Percentiles rank a stretch among this genome's conserved stretches.
Evolutionary conservation across 2,888 invertebrate species (phyloP).

Genomic region (Sminthurinus aureus): DNA sequence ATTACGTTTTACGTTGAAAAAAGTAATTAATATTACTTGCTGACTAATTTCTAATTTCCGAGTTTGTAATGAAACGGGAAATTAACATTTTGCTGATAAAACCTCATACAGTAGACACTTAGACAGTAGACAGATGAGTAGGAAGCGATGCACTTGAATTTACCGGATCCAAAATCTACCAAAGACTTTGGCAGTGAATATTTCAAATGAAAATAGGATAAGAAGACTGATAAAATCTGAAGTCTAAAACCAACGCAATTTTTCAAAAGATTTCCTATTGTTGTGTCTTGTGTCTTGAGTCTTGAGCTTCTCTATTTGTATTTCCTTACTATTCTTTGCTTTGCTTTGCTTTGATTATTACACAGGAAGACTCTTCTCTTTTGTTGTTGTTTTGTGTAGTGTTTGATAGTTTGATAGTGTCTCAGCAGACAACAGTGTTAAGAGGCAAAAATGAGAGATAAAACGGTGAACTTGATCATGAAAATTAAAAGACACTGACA

Average conservation of each 20-base stretch:
- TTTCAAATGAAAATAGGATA: too few relatives aligned
- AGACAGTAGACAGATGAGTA: too few relatives aligned
- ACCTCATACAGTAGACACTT: too few relatives aligned
- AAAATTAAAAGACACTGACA: background rate
- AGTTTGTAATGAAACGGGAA: too few relatives aligned
- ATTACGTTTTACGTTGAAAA: too few relatives aligned
- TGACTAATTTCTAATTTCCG: too few relatives aligned
- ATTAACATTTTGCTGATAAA: too few relatives aligned
- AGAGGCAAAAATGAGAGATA: background rate
- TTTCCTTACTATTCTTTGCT: background rate
- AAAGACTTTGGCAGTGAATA: too few relatives aligned
- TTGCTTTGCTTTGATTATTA: background rate
- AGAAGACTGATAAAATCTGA: background rate
- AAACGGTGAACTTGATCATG: background rate
- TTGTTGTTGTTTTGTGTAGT: background rate
- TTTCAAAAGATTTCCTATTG: background rate
- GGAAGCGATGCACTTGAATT: too few relatives aligned
- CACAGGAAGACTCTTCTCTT: background rate
- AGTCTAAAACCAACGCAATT: background rate
- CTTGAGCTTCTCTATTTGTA: background rate
- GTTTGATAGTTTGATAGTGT: background rate
- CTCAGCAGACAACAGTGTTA: too few relatives aligned
- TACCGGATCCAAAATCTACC: too few relatives aligned
- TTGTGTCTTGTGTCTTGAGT: background rate
- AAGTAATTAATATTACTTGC: too few relatives aligned